Evolutionary conservation across 2,888 invertebrate species (phyloP), one percentile per base, ranked within the genome.

Genomic region (Perizoma affinitatum): DNA sequence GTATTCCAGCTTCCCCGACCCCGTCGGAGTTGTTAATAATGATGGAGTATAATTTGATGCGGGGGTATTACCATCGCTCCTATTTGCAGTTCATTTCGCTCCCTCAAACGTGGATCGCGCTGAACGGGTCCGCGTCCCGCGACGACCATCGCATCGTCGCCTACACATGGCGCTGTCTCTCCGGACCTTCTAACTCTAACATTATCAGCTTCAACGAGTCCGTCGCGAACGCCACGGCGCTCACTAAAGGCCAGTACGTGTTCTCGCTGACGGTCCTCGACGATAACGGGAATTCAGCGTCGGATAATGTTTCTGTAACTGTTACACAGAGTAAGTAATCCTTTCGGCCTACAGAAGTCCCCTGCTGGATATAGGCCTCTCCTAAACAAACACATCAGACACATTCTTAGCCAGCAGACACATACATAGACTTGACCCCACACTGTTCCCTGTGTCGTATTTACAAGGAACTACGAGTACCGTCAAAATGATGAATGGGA

Each of bases 91-190:
- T 96, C 55, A 95, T 97, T 72, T 96, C 96, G 66, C 93, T 98
- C 54, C 98, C 98, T 5, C 95, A 96, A 82, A 97, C 96, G 9
- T 96, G 96, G 95, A 94, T 95, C 10, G 78, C 93, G 0, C 89
- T 98, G 51, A 96, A 98, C 90, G 98, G 97, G 0, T 95, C 95
- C 0, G 94, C 93, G 75, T 97, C 97, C 44, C 94, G 92, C 69
- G 98, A 98, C 84, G 98, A 98, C 84, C 95, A 96, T 76, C 94
- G 95, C 75, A 96, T 98, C 67, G 94, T 95, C 34, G 94, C 94
- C 41, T 98, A 95, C 93, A 94, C 94, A 8, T 98, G 98, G 98
- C 95, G 95, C 70, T 96, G 97, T 81, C 84, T 96, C 6, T 94
- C 93, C 65, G 95, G 95, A 0, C 95, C 96, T 6, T 94, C 94